Conservation (phyloP, 2,113 vertebrate species). For the Gobius niger region DNA sequence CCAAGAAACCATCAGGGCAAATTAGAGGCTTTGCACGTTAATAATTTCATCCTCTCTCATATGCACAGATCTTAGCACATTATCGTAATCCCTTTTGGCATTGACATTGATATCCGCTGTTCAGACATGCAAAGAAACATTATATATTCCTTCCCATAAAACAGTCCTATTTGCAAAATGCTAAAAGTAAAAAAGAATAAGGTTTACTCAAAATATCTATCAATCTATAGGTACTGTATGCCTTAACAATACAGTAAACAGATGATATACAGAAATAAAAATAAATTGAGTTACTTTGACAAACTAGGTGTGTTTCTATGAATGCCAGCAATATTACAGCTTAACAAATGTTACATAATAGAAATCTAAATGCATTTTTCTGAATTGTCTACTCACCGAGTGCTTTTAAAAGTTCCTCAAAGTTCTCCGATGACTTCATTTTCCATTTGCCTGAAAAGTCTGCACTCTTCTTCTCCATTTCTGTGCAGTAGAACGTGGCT, state of each 20-base stretch:
- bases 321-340: too few species aligned
- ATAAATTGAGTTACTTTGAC: too few species aligned
- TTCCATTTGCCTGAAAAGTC: constrained; percentile 91
- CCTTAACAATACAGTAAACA: too few species aligned
- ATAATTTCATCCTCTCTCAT: constrained; percentile 1
- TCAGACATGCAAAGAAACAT: background rate
- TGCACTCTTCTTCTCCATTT: constrained; percentile 71
- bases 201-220: background rate
- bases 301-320: too few species aligned
- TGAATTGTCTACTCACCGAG: constrained; percentile 76
- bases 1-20: constrained; percentile 1
- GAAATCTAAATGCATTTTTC: background rate
- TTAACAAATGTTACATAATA: too few species aligned
- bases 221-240: background rate
- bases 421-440: constrained; percentile 89
- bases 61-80: background rate
- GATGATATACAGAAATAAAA: too few species aligned
- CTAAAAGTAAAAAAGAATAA: background rate
- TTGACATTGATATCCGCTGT: background rate
- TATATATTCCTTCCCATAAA: background rate
- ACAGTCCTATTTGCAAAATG: background rate
- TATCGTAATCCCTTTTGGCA: background rate
- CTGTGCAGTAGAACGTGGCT: background rate
- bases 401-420: constrained; percentile 87
- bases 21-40: background rate